phyloP scores from a whole-genome alignment of 2,888 invertebrate genomes.

The Stramonita haemastoma region DNA sequence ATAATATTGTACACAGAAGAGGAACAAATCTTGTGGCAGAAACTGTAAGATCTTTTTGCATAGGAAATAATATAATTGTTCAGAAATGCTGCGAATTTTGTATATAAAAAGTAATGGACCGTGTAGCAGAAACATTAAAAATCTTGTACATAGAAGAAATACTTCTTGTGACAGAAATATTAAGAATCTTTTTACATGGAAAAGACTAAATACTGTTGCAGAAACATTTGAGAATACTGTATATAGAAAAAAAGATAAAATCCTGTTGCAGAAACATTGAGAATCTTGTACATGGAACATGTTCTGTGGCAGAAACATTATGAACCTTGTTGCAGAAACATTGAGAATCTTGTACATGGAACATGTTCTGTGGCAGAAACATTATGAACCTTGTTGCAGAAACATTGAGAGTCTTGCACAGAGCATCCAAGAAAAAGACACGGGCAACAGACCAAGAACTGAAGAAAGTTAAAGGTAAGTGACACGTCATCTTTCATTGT shows the following conservation, averaged over 20 bases:
- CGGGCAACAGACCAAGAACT: slow-evolving; percentile 17
- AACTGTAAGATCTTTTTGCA: slow-evolving; percentile 27
- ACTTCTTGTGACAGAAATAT: too few species aligned
- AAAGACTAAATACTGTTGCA: too few species aligned
- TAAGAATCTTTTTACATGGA: slow-evolving; percentile 24
- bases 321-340: slow-evolving; percentile 29
- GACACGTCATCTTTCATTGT: not conserved
- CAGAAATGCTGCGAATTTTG: too few species aligned
- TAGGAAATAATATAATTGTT: too few species aligned
- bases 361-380: too few species aligned
- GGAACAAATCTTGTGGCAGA: too few species aligned
- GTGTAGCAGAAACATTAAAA: slow-evolving; percentile 38
- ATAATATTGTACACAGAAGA: too few species aligned
- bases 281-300: slow-evolving; percentile 20
- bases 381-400: slow-evolving; percentile 22
- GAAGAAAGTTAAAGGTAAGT: slow-evolving; percentile 19
- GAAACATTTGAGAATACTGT: too few species aligned
- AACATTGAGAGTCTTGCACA: slow-evolving; percentile 29
- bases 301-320: too few species aligned
- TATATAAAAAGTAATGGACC: not conserved
- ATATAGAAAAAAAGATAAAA: not conserved
- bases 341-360: slow-evolving; percentile 31
- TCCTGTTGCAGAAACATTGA: slow-evolving; percentile 36
- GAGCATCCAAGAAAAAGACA: slow-evolving; percentile 14
- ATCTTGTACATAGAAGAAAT: too few species aligned